Conservation (phyloP, 2,113 vertebrate species). For the Tragelaphus buxtoni region DNA sequence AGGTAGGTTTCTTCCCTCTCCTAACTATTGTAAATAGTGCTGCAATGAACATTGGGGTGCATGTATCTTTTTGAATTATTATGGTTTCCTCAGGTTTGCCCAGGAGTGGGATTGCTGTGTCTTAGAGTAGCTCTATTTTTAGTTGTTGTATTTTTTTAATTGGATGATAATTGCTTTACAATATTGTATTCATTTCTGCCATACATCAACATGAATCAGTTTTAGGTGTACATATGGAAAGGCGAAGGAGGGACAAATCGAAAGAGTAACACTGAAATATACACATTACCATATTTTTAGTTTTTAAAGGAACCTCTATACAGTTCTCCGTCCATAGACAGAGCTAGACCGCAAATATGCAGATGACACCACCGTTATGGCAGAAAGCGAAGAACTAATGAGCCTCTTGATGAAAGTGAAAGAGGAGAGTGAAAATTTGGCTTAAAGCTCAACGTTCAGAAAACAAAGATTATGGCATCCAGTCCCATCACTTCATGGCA, state of each 20-base stretch:
- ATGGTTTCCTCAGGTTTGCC: not conserved
- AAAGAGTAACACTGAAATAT: not conserved
- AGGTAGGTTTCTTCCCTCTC: too few relatives aligned
- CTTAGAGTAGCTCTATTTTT: not conserved
- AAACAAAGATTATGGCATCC: not conserved
- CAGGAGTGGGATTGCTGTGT: not conserved
- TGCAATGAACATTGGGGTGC: too few relatives aligned
- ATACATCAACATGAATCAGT: not conserved
- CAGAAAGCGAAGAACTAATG: fast-evolving
- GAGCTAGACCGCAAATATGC: not conserved
- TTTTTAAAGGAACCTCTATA: not conserved
- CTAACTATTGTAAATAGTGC: too few relatives aligned
- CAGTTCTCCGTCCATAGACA: not conserved
- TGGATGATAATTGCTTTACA: not conserved
- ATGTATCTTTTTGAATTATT: not conserved
- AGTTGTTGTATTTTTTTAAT: not conserved
- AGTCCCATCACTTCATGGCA: not conserved
- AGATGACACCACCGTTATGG: not conserved
- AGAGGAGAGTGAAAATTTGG: not conserved
- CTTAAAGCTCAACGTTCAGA: not conserved
- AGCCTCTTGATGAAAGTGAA: not conserved
- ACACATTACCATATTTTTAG: not conserved
- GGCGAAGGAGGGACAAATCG: not conserved
- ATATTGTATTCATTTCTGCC: not conserved
- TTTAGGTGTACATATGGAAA: not conserved